Evolutionary conservation across 1,140 invertebrate species (phyloP), one percentile per base, ranked within the genome.

Genomic region (Nasonia giraulti): DNA sequence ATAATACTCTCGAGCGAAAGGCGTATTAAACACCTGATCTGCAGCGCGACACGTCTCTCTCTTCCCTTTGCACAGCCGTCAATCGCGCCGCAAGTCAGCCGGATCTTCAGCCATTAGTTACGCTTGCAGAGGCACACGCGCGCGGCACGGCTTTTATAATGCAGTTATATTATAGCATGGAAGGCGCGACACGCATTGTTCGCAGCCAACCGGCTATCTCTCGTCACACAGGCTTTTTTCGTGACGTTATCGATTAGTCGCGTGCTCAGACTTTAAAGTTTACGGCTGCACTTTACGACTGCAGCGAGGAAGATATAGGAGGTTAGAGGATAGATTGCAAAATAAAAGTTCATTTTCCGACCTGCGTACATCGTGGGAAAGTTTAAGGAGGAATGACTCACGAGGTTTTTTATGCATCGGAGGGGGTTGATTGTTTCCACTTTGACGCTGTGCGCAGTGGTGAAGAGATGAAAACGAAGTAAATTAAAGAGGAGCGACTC

Each of bases 1-100:
- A 8, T 55, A 55, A 55, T 17, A 55, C 50, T 55, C 50, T 2
- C 55, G 6, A 27, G 50, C 74, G 73, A 83, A 77, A 76, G 74
- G 47, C 74, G 23, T 62, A 62, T 12, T 12, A 62, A 68, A 77
- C 73, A 33, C n/a, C 27, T 77, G 27, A 69, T 76, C 7, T 17
- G 17, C 62, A 44, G 37, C 40, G 47, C 6, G n/a, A 62, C 55
- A 62, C 55, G 4, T 62, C 27, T 73, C 69, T 73, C 69, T 37
- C 33, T 20, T 23, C 1, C 17, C 69, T 73, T 73, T 33, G 27
- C 14, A 55, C 50, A 62, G 74, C 33, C 40, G 76, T 73, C 76
- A 79, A 79, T 78, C 76, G 12, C 2, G 20, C 17, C 12, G 37
- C 62, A 79, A 84, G 7, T 73, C 82, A 79, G 74, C 17, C 73